Percentiles rank a stretch among this genome's conserved stretches.
phyloP scores from a whole-genome alignment of 2,888 invertebrate genomes.

The Autographa pulchrina region DNA sequence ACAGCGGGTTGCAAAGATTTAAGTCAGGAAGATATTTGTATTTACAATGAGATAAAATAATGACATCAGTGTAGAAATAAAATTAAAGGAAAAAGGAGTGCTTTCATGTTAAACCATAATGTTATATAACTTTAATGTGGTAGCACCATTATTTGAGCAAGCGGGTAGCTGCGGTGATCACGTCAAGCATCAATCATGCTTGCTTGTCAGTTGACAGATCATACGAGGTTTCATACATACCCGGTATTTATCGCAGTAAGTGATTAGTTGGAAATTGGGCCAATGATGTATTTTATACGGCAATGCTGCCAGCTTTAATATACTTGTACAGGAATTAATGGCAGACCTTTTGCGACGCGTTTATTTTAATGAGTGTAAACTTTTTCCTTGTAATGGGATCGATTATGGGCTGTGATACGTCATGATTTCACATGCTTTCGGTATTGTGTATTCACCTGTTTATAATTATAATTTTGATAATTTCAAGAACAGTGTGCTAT shows the following conservation, averaged over 20 bases:
- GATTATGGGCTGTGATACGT: background rate
- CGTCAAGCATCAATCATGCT: slow-evolving; percentile 40
- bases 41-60: too few species aligned
- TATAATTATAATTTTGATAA: too few species aligned
- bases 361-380: slow-evolving; percentile 1
- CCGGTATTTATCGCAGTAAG: slow-evolving; percentile 24
- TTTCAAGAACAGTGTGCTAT: too few species aligned
- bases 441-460: background rate
- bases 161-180: background rate
- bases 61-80: too few species aligned
- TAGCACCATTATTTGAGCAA: background rate
- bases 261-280: slow-evolving; percentile 45
- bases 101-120: too few species aligned
- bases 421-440: background rate
- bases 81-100: too few species aligned
- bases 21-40: too few species aligned
- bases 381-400: background rate
- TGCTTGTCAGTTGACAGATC: slow-evolving; percentile 29
- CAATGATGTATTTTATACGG: slow-evolving; percentile 8
- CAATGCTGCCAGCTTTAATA: background rate
- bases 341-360: background rate
- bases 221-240: background rate
- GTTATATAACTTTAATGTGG: slow-evolving; percentile 1
- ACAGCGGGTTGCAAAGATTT: too few species aligned
- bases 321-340: background rate